Evolutionary conservation across 1,140 invertebrate genomes (phyloP).

Genomic region (Diorhabda elongata): DNA sequence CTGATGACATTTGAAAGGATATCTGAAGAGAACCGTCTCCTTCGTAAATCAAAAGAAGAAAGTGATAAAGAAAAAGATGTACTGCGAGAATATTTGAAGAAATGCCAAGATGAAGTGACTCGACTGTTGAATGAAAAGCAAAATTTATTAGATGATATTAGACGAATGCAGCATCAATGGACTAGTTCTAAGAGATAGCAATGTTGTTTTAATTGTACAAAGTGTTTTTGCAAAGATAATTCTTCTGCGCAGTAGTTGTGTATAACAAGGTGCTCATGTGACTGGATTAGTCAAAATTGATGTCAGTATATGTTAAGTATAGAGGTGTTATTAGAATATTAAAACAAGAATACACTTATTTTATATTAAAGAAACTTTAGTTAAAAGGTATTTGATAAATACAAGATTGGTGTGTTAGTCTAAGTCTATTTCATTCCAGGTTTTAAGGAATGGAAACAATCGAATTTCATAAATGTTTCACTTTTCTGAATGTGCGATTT

Average conservation of each 20-base stretch:
- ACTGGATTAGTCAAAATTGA: not conserved
- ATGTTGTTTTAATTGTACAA: conserved; percentile 61
- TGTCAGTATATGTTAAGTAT: not conserved
- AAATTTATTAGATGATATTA: conserved; percentile 63
- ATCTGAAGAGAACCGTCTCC: conserved; percentile 58
- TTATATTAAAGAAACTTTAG: no score
- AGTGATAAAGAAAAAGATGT: conserved; percentile 59
- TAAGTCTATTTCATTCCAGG: no score
- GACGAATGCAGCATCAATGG: conserved; percentile 59
- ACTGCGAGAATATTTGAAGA: conserved; percentile 55
- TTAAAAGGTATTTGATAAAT: no score
- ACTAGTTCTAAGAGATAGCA: conserved; percentile 62
- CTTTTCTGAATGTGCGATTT: no score
- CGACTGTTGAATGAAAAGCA: conserved; percentile 67
- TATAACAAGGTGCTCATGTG: not conserved
- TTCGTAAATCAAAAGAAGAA: conserved; percentile 60
- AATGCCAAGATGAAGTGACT: conserved; percentile 66
- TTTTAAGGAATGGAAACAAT: no score
- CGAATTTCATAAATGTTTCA: no score
- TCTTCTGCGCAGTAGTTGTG: conserved; percentile 33
- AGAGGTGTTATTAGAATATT: no score
- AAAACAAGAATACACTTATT: no score
- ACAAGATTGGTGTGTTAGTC: no score
- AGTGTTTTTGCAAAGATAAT: conserved; percentile 52
- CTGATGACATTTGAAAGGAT: conserved; percentile 58